A percentile compares a stretch with the other conserved stretches of the same genome.
Conservation (phyloP, 2,113 vertebrate genomes). For the Chauna torquata region DNA sequence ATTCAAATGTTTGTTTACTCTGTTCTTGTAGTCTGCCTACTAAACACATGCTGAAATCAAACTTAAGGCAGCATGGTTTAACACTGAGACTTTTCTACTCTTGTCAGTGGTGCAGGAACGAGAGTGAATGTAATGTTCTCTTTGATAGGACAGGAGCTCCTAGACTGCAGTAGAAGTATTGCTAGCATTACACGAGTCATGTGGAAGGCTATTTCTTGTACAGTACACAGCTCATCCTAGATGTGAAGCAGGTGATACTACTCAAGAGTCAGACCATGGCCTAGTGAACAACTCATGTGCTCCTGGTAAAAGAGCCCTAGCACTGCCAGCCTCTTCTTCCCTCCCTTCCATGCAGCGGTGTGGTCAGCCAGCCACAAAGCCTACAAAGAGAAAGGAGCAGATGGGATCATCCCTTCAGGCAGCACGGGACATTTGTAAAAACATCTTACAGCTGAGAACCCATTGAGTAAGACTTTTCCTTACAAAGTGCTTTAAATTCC, state of each 20-base stretch:
- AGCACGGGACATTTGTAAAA: not conserved
- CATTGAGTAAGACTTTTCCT: not conserved
- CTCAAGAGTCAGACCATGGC: rapidly evolving
- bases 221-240: rapidly evolving
- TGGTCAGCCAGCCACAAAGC: rapidly evolving
- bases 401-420: not conserved
- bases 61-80: not conserved
- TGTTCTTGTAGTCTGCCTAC: not conserved
- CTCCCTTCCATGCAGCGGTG: not conserved
- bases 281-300: too few species aligned
- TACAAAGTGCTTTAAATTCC: not conserved
- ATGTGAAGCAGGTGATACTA: not conserved
- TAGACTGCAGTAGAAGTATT: not conserved
- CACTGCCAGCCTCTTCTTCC: not conserved
- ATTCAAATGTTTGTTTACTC: not conserved
- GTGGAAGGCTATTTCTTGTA: not conserved
- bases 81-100: not conserved
- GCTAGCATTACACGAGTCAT: not conserved
- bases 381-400: not conserved
- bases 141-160: rapidly evolving
- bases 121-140: not conserved
- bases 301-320: not conserved
- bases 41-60: not conserved
- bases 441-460: not conserved
- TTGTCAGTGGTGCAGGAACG: rapidly evolving